These are phyloP conservation scores for Parnassius smintheus DNA, from an alignment of 2,888 invertebrate genomes.

Conservation along the genomic window DNA sequence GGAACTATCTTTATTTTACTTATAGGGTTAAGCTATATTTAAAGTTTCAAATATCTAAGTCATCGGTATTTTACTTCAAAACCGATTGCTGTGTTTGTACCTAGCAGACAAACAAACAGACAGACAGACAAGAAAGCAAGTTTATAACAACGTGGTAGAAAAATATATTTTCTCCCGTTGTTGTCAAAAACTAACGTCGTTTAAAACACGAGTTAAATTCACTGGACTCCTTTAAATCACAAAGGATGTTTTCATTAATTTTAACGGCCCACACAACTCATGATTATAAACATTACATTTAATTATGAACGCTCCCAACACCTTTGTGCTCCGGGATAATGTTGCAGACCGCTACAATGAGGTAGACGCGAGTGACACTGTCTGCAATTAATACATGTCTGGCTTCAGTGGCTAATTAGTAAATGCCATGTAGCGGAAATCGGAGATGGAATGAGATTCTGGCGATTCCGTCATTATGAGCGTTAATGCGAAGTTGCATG, in stretches of 20 bases:
- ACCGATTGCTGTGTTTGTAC: no score
- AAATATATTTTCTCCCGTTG: background rate
- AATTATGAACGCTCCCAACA: constrained; percentile 69
- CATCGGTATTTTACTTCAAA: no score
- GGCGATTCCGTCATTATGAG: constrained; percentile 51
- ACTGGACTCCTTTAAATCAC: constrained; percentile 44
- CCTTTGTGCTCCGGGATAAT: constrained; percentile 58
- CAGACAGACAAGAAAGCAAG: no score
- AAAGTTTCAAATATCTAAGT: no score
- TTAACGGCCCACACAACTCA: constrained; percentile 47
- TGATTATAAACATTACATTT: constrained; percentile 56
- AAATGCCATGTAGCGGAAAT: constrained; percentile 66
- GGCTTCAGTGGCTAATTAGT: constrained; percentile 70
- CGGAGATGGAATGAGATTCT: constrained; percentile 68
- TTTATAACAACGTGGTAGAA: background rate
- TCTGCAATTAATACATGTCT: constrained; percentile 75
- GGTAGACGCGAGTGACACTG: constrained; percentile 52
- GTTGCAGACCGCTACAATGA: constrained; percentile 43
- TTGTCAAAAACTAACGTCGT: constrained; percentile 21
- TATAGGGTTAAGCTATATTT: no score
- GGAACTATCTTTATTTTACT: no score
- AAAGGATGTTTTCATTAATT: constrained; percentile 52
- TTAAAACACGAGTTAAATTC: constrained; percentile 37
- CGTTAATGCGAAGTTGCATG: background rate
- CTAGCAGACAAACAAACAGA: no score